Conservation (phyloP, 2,888 invertebrate species). For the Eustalomyia histrio region DNA sequence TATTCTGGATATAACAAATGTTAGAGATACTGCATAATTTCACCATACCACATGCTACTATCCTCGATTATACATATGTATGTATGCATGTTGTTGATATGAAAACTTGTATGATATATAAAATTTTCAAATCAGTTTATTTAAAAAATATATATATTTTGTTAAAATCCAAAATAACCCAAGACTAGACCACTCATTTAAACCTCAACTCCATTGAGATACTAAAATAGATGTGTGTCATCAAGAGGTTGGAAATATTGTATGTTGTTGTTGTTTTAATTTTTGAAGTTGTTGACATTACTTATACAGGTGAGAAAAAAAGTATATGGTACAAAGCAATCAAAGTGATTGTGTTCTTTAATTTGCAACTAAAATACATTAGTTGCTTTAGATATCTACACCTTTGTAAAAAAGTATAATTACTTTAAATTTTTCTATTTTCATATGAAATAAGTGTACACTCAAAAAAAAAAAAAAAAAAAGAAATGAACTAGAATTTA, state of each 20-base stretch:
- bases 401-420: too few species aligned
- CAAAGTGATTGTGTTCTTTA: too few species aligned
- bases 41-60: not conserved
- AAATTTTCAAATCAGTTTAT: slow-evolving; percentile 30
- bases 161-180: slow-evolving; percentile 2
- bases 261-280: slow-evolving; percentile 11
- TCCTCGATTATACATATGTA: not conserved
- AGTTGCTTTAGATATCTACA: too few species aligned
- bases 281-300: slow-evolving; percentile 2
- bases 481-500: too few species aligned
- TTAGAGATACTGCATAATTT: not conserved
- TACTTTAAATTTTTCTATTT: too few species aligned
- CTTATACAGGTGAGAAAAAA: too few species aligned
- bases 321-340: too few species aligned
- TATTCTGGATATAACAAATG: too few species aligned
- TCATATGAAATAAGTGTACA: too few species aligned
- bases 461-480: too few species aligned
- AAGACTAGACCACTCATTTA: slow-evolving; percentile 26
- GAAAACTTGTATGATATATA: not conserved
- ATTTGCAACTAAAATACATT: too few species aligned
- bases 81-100: not conserved
- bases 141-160: too few species aligned
- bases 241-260: slow-evolving; percentile 36
- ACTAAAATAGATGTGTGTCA: slow-evolving; percentile 43
- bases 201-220: slow-evolving; percentile 1